Conservation (phyloP, 2,797 vertebrate species). For the Glyptemys insculpta region DNA sequence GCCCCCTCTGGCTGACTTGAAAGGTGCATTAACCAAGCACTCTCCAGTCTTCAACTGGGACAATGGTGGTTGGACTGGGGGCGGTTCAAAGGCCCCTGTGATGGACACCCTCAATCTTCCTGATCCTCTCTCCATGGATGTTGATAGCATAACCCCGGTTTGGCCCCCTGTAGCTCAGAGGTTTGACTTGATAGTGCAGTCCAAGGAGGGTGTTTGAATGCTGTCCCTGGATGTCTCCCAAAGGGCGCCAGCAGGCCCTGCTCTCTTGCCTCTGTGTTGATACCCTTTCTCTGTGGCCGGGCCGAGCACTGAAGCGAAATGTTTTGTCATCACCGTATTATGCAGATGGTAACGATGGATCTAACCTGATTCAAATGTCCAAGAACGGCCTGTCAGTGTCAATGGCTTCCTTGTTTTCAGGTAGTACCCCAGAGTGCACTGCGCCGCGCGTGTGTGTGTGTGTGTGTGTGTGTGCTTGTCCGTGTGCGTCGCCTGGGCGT, state of each 20-base stretch:
- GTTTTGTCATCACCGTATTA: conserved; percentile 86
- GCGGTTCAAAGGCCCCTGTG: background rate
- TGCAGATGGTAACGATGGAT: conserved; percentile 94
- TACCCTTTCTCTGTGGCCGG: conserved; percentile 50
- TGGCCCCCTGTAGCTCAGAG: background rate
- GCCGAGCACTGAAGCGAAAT: conserved; percentile 72
- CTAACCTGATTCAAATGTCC: conserved; percentile 93
- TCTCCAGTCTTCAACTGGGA: background rate
- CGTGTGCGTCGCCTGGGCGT: background rate
- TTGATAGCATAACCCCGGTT: background rate
- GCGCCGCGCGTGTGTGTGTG: conserved; percentile 14
- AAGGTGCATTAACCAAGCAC: conserved; percentile 26
- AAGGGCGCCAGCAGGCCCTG: rapidly evolving
- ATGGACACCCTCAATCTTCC: background rate
- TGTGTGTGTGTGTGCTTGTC: conserved; percentile 11
- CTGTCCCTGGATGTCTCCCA: conserved; percentile 9
- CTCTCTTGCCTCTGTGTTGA: conserved; percentile 44
- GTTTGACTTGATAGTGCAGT: conserved; percentile 22
- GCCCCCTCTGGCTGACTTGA: conserved; percentile 4
- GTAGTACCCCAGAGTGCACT: conserved; percentile 78
- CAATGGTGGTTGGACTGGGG: background rate
- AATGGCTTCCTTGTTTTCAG: conserved; percentile 96
- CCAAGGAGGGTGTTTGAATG: background rate
- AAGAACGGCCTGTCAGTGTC: conserved; percentile 93
- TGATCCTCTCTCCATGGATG: background rate